A percentile compares a stretch with the other conserved stretches of the same genome.
Evolutionary conservation across 2,113 vertebrate species (phyloP).

Genomic region (Oreochromis tanganicae): DNA sequence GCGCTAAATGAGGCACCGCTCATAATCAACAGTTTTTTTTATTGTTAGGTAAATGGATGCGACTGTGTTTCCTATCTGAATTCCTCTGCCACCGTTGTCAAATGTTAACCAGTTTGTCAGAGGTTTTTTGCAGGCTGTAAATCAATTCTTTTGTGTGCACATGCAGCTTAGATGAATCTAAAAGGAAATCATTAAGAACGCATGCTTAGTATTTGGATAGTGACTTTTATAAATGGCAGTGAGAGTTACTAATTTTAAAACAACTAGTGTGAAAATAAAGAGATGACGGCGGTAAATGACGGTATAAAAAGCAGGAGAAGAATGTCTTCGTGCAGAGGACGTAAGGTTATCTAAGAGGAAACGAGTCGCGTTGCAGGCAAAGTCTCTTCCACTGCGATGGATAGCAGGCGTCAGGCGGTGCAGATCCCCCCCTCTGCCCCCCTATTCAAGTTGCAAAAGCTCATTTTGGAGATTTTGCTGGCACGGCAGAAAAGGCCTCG

Average conservation of each 20-base stretch:
- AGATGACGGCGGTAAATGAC: not conserved
- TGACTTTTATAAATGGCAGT: not conserved
- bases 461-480: conserved; percentile 65
- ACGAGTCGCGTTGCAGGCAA: not conserved
- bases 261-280: not conserved
- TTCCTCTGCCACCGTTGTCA: not conserved
- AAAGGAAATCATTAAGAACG: not conserved
- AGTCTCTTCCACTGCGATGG: not conserved
- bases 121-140: not conserved
- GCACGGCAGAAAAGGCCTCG: conserved; percentile 55
- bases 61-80: not conserved
- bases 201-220: not conserved
- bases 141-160: not conserved
- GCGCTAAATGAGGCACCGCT: conserved; percentile 15
- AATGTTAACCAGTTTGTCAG: not conserved
- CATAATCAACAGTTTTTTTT: conserved; percentile 26
- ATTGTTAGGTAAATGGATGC: conserved; percentile 15
- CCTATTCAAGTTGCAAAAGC: conserved; percentile 54
- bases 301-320: not conserved
- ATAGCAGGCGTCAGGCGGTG: not conserved
- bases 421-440: not conserved
- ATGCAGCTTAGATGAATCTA: not conserved
- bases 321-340: not conserved
- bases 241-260: not conserved
- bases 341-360: not conserved